Evolutionary conservation across 2,888 invertebrate genomes (phyloP).

Genomic region (Watsonalla cultraria): DNA sequence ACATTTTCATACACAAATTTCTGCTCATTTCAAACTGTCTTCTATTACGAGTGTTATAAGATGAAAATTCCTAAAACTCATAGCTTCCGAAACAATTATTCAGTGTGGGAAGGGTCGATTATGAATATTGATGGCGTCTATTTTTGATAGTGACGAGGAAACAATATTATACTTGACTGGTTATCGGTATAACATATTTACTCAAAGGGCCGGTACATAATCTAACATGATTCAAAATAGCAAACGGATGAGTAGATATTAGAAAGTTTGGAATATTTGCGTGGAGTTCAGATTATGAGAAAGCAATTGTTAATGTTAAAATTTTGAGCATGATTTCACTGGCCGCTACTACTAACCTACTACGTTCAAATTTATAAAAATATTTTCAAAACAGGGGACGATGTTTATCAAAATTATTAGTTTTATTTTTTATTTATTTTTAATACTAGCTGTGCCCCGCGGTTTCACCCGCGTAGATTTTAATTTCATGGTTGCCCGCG

Average conservation of each 20-base stretch:
- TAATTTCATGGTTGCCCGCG: no score
- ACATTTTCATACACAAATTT: no score
- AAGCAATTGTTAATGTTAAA: background rate
- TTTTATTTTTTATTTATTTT: no score
- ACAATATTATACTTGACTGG: conserved; percentile 23
- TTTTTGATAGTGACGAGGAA: conserved; percentile 24
- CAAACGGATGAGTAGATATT: background rate
- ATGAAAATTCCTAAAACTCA: background rate
- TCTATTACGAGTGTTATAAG: no score
- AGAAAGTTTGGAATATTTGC: background rate
- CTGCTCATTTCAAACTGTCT: no score
- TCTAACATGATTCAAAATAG: background rate
- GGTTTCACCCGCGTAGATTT: no score
- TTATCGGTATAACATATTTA: conserved; percentile 6
- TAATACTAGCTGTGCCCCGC: no score
- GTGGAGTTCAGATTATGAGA: background rate
- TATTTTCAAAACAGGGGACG: no score
- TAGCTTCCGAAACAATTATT: conserved; percentile 3
- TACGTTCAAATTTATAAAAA: no score
- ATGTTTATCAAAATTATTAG: no score
- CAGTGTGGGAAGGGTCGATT: conserved; percentile 9
- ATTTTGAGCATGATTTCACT: background rate
- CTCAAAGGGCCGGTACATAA: background rate
- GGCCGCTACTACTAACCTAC: no score
- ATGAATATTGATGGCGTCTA: conserved; percentile 30